These are phyloP conservation scores for Nomada hirtipes DNA, from an alignment of 2,888 invertebrate species.

Conservation along the genomic window DNA sequence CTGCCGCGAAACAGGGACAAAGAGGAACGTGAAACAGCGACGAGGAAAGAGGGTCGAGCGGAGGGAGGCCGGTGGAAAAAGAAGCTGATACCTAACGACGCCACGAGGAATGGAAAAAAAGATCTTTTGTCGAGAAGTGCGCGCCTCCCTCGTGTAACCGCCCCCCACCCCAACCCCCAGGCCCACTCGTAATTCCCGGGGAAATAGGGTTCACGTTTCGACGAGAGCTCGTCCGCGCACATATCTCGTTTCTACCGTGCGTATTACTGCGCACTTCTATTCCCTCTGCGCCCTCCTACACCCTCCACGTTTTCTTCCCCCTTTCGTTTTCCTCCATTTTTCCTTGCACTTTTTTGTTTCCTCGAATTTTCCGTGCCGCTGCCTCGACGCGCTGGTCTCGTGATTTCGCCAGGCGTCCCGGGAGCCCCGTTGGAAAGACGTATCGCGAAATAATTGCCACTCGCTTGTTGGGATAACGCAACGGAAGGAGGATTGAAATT, in stretches of 20 bases:
- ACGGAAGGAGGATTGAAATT: not conserved
- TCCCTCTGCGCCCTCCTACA: not conserved
- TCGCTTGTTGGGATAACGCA: not conserved
- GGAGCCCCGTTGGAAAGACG: not conserved
- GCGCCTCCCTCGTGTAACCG: constrained; percentile 37
- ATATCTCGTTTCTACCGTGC: constrained; percentile 52
- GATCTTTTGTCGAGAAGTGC: constrained; percentile 71
- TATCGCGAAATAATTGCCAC: not conserved
- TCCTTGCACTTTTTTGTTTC: not conserved
- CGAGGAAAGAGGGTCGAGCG: constrained; percentile 11
- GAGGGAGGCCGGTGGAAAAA: constrained; percentile 38
- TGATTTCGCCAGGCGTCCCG: not conserved
- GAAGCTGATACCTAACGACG: constrained; percentile 54
- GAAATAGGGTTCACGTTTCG: constrained; percentile 70
- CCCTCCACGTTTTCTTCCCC: not conserved
- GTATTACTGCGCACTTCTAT: constrained; percentile 36
- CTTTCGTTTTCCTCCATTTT: not conserved
- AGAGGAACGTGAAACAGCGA: constrained; percentile 29
- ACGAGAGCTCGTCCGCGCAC: constrained; percentile 57
- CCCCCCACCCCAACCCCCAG: constrained; percentile 14
- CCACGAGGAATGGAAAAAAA: constrained; percentile 61
- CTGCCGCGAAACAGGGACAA: constrained; percentile 55
- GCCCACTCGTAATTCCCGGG: constrained; percentile 66
- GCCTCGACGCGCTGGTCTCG: not conserved
- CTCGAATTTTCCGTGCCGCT: not conserved